A percentile compares a stretch with the other conserved stretches of the same genome.
Evolutionary conservation across 2,888 invertebrate species (phyloP).

Genomic region (Papilio gigon): DNA sequence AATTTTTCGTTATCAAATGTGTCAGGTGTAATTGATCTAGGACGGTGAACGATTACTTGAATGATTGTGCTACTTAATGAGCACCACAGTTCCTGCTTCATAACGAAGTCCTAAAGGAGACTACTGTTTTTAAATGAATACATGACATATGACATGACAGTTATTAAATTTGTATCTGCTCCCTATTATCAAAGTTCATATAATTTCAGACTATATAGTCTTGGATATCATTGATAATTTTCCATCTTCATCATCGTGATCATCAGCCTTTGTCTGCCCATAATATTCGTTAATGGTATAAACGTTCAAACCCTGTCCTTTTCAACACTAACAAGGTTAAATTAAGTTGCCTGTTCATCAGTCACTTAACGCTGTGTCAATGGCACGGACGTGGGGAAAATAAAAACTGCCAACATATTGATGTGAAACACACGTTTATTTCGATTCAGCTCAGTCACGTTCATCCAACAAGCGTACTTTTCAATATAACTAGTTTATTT

Average conservation of each 20-base stretch:
- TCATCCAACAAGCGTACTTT: constrained; percentile 63
- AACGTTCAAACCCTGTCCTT: constrained; percentile 17
- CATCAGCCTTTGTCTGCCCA: background rate
- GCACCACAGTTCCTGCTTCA: too few species aligned
- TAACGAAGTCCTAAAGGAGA: background rate
- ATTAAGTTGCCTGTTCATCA: constrained; percentile 5
- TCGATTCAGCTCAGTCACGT: constrained; percentile 60
- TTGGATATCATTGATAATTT: background rate
- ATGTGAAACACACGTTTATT: constrained; percentile 78
- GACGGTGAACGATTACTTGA: background rate
- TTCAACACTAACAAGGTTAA: constrained; percentile 11
- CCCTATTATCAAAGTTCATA: background rate
- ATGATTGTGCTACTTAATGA: background rate
- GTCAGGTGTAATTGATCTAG: background rate
- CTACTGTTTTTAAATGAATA: background rate
- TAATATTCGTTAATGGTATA: background rate
- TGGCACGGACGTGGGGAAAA: constrained; percentile 51
- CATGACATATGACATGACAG: background rate
- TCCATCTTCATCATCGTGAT: too few species aligned
- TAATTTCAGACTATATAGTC: background rate
- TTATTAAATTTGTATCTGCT: too few species aligned
- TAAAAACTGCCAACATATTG: constrained; percentile 66
- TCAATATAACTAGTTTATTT: constrained; percentile 56
- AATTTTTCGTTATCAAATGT: background rate
- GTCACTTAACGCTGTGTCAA: constrained; percentile 16